A percentile compares a stretch with the other conserved stretches of the same genome.
Conservation (phyloP, 1,140 invertebrate genomes). For the Elysia chlorotica region DNA sequence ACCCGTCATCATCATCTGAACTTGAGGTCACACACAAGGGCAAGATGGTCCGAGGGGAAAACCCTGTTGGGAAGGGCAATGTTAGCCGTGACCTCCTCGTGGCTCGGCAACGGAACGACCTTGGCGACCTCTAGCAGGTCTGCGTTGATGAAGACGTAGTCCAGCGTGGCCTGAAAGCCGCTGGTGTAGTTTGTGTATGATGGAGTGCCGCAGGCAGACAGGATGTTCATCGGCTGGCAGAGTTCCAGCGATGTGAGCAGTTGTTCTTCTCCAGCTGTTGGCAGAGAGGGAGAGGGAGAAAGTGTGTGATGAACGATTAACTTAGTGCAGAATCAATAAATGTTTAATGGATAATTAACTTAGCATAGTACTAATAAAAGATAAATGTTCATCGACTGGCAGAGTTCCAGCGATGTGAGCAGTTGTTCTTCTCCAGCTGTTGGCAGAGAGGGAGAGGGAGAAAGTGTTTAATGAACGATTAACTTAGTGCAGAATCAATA, state of each 20-base stretch:
- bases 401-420: conserved; percentile 35
- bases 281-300: conserved; percentile 11
- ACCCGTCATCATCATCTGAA: conserved; percentile 63
- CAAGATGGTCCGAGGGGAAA: conserved; percentile 91
- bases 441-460: conserved; percentile 20
- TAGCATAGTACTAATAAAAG: not conserved
- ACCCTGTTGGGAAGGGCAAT: conserved; percentile 81
- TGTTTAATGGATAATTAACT: not conserved
- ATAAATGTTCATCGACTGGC: conserved; percentile 50
- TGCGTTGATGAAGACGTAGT: conserved; percentile 85
- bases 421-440: conserved; percentile 42
- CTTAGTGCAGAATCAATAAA: not conserved
- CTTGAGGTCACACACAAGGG: conserved; percentile 80
- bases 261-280: conserved; percentile 43
- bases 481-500: not conserved
- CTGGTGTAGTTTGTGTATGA: conserved; percentile 85
- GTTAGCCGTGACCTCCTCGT: conserved; percentile 74
- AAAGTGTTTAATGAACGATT: not conserved
- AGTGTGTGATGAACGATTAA: not conserved
- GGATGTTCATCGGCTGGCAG: conserved; percentile 47
- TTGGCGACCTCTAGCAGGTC: conserved; percentile 70
- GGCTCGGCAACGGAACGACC: conserved; percentile 78
- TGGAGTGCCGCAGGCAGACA: conserved; percentile 62
- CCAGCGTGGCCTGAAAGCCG: conserved; percentile 84
- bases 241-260: conserved; percentile 36